phyloP scores from a whole-genome alignment of 1,140 invertebrate species.

The Caenorhabditis elegans region DNA sequence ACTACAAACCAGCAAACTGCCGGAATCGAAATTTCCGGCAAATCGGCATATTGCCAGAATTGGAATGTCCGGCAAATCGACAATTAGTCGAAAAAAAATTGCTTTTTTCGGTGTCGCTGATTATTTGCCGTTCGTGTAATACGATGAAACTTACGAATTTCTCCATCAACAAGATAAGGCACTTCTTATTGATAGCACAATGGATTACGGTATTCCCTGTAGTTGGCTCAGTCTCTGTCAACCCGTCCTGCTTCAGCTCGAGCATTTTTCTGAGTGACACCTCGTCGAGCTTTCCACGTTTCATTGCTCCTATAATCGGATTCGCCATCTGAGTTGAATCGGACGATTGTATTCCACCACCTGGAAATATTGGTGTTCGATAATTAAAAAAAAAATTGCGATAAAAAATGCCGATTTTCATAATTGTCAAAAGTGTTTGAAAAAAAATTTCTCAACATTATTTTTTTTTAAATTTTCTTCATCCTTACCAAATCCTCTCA shows the following conservation, averaged over 20 bases:
- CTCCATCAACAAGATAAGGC: slow-evolving; percentile 54
- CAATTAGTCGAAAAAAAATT: too few relatives aligned
- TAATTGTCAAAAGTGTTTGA: too few relatives aligned
- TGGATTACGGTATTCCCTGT: slow-evolving; percentile 64
- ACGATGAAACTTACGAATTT: background rate
- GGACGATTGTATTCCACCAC: slow-evolving; percentile 50
- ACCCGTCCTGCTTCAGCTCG: slow-evolving; percentile 54
- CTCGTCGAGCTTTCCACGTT: slow-evolving; percentile 57
- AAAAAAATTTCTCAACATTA: slow-evolving; percentile 59
- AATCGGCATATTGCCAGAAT: too few relatives aligned
- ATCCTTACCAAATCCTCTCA: background rate
- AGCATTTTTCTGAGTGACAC: slow-evolving; percentile 56
- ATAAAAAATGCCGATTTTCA: too few relatives aligned
- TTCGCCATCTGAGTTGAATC: slow-evolving; percentile 44
- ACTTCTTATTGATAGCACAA: slow-evolving; percentile 54
- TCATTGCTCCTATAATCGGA: slow-evolving; percentile 60
- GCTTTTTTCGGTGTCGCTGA: too few relatives aligned
- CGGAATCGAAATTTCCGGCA: too few relatives aligned
- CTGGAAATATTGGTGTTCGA: too few relatives aligned
- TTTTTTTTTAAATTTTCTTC: too few relatives aligned
- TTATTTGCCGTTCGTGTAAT: too few relatives aligned
- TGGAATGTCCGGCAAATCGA: too few relatives aligned
- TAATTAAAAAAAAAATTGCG: too few relatives aligned
- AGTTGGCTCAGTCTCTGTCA: slow-evolving; percentile 52
- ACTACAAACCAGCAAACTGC: too few relatives aligned